Conservation (phyloP, 2,888 invertebrate species). For the Tinea semifulvella region DNA sequence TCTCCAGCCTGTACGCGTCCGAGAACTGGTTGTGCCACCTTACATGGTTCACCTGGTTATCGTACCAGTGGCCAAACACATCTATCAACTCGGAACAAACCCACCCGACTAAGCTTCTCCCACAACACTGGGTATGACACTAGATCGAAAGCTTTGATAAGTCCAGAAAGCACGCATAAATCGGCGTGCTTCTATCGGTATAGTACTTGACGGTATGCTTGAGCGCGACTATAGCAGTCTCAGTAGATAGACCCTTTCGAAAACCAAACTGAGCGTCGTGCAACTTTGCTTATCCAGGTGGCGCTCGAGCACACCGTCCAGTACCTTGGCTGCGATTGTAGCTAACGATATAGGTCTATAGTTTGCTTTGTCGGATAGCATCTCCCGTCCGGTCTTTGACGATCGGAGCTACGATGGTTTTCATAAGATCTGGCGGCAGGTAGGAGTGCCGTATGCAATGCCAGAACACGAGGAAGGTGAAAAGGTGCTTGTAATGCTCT, state of each 20-base stretch:
- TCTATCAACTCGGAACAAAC: background rate
- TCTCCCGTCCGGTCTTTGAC: conserved; percentile 14
- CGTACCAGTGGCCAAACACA: background rate
- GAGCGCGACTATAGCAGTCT: conserved; percentile 13
- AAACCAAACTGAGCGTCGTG: conserved; percentile 14
- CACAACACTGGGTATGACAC: background rate
- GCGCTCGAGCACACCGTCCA: conserved; percentile 17
- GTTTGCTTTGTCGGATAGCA: conserved; percentile 3
- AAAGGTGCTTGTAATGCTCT: background rate
- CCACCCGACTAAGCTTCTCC: background rate
- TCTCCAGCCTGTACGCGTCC: background rate
- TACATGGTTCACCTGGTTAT: background rate
- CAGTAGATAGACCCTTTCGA: conserved; percentile 10
- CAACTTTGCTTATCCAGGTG: background rate
- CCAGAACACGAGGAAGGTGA: background rate
- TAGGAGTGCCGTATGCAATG: background rate
- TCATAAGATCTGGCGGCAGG: background rate
- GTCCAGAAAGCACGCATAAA: no score
- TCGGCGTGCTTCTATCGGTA: conserved; percentile 1
- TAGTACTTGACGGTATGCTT: conserved; percentile 13
- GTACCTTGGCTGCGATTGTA: conserved; percentile 20
- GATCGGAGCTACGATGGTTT: conserved; percentile 13
- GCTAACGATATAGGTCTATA: conserved; percentile 16
- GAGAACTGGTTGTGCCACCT: background rate
- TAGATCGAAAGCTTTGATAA: background rate